Conservation (phyloP, 2,797 vertebrate genomes). For the Ceyx erithaca region DNA sequence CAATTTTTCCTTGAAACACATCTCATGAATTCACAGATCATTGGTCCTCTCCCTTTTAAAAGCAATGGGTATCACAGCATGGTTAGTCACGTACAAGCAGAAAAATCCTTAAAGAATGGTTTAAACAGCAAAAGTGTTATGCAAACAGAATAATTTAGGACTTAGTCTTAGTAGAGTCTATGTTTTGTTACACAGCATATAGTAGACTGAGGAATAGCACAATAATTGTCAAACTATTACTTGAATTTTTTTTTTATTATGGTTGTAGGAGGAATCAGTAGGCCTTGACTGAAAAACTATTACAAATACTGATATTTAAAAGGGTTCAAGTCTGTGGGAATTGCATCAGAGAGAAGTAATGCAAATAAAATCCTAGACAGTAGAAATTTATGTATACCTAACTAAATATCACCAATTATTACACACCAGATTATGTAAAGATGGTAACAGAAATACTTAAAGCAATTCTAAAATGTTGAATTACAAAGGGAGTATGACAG, state of each 20-base stretch:
- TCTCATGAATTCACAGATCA: background rate
- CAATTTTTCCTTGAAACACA: background rate
- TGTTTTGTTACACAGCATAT: background rate
- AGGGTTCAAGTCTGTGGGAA: background rate
- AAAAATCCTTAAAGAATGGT: background rate
- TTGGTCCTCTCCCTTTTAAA: background rate
- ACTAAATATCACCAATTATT: background rate
- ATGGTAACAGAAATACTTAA: background rate
- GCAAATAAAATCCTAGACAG: background rate
- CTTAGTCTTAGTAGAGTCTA: background rate
- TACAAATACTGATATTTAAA: background rate
- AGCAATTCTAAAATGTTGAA: background rate
- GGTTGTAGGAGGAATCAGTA: background rate
- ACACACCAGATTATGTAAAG: background rate
- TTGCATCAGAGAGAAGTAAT: background rate
- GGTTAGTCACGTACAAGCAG: background rate
- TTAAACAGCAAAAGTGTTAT: background rate
- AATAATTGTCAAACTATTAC: background rate
- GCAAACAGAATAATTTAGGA: background rate
- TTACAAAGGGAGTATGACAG: background rate
- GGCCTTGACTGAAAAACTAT: background rate
- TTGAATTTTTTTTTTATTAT: background rate
- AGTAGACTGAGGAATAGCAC: background rate
- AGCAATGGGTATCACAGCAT: background rate
- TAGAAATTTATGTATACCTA: background rate